Evolutionary conservation across 2,797 vertebrate species (phyloP), one percentile per base, ranked within the genome.

Genomic region (Sebastiscus tertius): DNA sequence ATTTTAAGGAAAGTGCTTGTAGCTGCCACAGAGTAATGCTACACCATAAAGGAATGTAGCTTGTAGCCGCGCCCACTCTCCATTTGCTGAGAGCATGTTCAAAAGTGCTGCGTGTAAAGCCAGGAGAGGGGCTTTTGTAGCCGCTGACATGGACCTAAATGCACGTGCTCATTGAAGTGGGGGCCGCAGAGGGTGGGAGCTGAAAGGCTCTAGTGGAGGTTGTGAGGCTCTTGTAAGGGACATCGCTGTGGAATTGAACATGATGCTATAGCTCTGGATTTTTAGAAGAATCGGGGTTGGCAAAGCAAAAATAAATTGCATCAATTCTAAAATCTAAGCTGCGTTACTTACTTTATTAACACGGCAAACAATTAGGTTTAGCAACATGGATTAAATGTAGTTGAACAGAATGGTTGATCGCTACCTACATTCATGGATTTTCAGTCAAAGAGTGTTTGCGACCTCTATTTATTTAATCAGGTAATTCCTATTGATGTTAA

Each of bases 1-100:
- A 70, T 88, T 86, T 68, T 72, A 68, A 77, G 64, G 26, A 79
- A 84, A 83, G 77, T 60, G 85, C 74, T 77, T 83, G 72, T 62
- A 64, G 82, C 82, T 80, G 83, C 79, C 60, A 65, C 56, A 36
- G 58, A 76, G 67, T 29, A 73, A 80, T 29, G 75, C 69, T 6
- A 27, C 46, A 52, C 73, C 34, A 78, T 80, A 72, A 84, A 82
- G 60, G 64, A 83, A 46, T 24, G 66, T 1, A 14, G 52, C 76
- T 73, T 55, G 46, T 52, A 33, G 34, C 62, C 64, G 54, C 22
- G 4, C 83, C 83, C 80, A 62, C 70, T 56, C 24, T 3, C 26
- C 66, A 39, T 86, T 84, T 78, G 49, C 77, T 81, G 52, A 29
- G 75, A 72, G n/a, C 29, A 42, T 64, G 73, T 82, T 83, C 33